Evolutionary conservation across 2,113 vertebrate genomes (phyloP), one percentile per base, ranked within the genome.

Genomic region (Platycercus adscitus): DNA sequence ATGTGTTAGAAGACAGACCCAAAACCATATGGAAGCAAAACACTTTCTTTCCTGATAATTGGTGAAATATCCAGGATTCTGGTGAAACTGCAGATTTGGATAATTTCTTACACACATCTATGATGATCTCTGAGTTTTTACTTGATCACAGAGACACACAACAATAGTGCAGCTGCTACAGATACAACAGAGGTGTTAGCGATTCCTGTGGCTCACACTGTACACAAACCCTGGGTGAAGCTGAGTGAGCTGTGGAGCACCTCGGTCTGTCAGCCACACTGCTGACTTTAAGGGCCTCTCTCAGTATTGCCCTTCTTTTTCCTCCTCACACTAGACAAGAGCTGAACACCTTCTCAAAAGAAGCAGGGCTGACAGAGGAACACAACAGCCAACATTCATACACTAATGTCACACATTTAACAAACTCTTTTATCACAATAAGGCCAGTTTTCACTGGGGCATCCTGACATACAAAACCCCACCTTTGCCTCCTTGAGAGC

Each of bases 21-120:
- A 89, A 82, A 76, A 43, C 35, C 39, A 93, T 85, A 79, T 89
- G 63, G 44, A 92, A 95, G 69, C 49, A 7, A 46, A 97, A 87
- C 3, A 2, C 15, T 85, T 89, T 78, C 56, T 28, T 29, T 81
- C 47, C 35, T 39, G 26, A 68, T 50, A 64, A 66, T 43, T 7
- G 31, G 72, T 58, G 70, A 78, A 83, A 81, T 53, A 85, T 9
- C 72, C 24, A 60, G 18, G 6, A 60, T 55, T 66, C 55, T n/a
- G 23, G 17, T 55, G 33, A 50, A 89, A 78, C 19, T 52, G 60
- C 17, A 95, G 72, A 46, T 78, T 29, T 50, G 11, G 25, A 24
- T 11, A 17, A 35, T 49, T 46, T 63, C 86, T 64, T 23, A 13
- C 10, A 41, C 0, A 0, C 28, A 44, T 49, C 35, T 75, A 53